Conservation (phyloP, 2,888 invertebrate species). For the Peribatodes rhomboidaria region DNA sequence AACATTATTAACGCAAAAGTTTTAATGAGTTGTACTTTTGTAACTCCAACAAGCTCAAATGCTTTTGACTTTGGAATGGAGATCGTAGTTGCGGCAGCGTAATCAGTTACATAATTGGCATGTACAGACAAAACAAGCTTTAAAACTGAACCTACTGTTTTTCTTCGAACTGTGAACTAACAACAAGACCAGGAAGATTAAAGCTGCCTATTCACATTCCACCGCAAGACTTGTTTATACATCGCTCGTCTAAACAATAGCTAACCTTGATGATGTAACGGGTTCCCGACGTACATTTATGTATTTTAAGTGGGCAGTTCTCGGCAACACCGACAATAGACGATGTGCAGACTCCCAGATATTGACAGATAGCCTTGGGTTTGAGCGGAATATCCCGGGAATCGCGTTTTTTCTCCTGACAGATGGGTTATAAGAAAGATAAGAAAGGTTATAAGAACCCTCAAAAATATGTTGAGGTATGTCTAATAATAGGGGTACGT, state of each 20-base stretch:
- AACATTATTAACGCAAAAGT: no score
- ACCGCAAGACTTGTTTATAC: slow-evolving; percentile 16
- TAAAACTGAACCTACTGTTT: not conserved
- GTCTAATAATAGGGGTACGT: no score
- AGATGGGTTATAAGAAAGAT: not conserved
- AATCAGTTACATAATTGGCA: no score
- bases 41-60: no score
- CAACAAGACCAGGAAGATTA: slow-evolving; percentile 17
- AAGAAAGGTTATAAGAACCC: no score
- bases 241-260: slow-evolving; percentile 13
- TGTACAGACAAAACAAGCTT: no score
- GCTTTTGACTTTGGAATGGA: not conserved
- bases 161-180: not conserved
- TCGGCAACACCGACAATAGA: slow-evolving; percentile 2
- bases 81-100: no score
- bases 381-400: slow-evolving; percentile 6
- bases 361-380: slow-evolving; percentile 6
- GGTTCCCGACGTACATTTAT: slow-evolving; percentile 1
- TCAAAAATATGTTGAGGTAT: no score
- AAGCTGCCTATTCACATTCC: slow-evolving; percentile 4
- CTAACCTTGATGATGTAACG: slow-evolving; percentile 24
- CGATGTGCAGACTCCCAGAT: slow-evolving; percentile 8
- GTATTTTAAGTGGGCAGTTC: slow-evolving; percentile 13
- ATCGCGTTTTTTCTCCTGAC: not conserved
- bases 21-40: no score